Evolutionary conservation across 1,140 invertebrate species (phyloP), one percentile per base, ranked within the genome.

Genomic region (Eupeodes corollae): DNA sequence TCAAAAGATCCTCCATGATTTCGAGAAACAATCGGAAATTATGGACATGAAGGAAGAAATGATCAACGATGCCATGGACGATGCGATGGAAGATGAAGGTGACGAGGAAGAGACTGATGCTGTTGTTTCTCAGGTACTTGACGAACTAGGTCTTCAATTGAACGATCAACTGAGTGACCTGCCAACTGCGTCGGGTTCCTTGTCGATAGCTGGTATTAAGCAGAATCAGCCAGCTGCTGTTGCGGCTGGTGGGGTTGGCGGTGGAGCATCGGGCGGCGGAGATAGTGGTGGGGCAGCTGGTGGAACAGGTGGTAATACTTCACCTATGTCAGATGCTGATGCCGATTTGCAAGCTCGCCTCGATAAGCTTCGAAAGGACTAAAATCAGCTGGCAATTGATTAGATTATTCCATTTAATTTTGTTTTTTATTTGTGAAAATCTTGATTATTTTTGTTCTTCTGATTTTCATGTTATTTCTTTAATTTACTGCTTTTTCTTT

Each of bases 1-100:
- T 63, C 95, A 99, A 70, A 94, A 91, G 67, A 99, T 99, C 58
- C 81, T 99, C 6, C 87, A 92, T 77, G 96, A 99, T 65, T 99
- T 99, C 78, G 96, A 99, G 71, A 98, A 97, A 61, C 96, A 99
- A 65, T 94, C 92, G 0, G 95, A 98, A 73, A 98, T 99, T 49
- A 99, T 99, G 96, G 96, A 99, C 67, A 99, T 99, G 95, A 99
- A 99, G 66, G 96, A 99, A 73, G 97, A 99, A 73, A 95, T 99
- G 79, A 99, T 99, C 84, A 96, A 94, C 70, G 97, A 99, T 73
- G 95, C 91, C 8, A 98, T 99, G 59, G 97, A 99, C 71, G 96
- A 98, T 74, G 96, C 95, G 3, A 94, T 99, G 84, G 96, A 92
- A 53, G 96, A 91, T 57, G 95, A 96, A 67, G 93, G 84, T 34